Evolutionary conservation across 2,113 vertebrate genomes (phyloP).

Genomic region (Lathamus discolor): DNA sequence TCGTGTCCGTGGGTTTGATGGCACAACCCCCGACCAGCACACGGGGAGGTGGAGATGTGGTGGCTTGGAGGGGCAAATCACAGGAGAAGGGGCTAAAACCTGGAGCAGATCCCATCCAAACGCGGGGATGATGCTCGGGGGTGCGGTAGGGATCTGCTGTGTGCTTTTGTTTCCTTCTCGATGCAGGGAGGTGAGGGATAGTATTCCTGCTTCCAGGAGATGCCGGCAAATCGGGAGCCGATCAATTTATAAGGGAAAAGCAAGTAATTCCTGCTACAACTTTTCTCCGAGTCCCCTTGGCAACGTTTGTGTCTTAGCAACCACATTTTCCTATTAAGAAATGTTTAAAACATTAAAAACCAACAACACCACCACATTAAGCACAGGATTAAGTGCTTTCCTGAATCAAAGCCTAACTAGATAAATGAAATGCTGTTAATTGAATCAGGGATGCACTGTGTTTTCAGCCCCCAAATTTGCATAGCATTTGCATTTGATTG

Average conservation of each 20-base stretch:
- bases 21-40: rapidly evolving
- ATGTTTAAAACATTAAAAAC: conserved; percentile 34
- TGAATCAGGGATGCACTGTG: conserved; percentile 55
- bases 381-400: conserved; percentile 33
- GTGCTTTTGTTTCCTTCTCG: not conserved
- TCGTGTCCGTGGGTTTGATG: rapidly evolving
- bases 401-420: conserved; percentile 57
- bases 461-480: conserved; percentile 45
- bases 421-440: conserved; percentile 60
- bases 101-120: not conserved
- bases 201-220: not conserved
- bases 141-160: not conserved
- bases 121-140: rapidly evolving
- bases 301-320: conserved; percentile 52
- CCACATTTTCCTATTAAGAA: conserved; percentile 41
- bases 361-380: conserved; percentile 4
- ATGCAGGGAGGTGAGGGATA: not conserved
- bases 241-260: not conserved
- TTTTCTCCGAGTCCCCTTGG: not conserved
- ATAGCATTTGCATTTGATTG: conserved; percentile 49
- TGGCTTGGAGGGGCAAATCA: not conserved
- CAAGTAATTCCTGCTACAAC: conserved; percentile 10
- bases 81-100: not conserved
- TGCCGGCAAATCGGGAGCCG: not conserved
- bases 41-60: rapidly evolving